Evolutionary conservation across 2,797 vertebrate genomes (phyloP), one percentile per base, ranked within the genome.

Genomic region (Falco cherrug): DNA sequence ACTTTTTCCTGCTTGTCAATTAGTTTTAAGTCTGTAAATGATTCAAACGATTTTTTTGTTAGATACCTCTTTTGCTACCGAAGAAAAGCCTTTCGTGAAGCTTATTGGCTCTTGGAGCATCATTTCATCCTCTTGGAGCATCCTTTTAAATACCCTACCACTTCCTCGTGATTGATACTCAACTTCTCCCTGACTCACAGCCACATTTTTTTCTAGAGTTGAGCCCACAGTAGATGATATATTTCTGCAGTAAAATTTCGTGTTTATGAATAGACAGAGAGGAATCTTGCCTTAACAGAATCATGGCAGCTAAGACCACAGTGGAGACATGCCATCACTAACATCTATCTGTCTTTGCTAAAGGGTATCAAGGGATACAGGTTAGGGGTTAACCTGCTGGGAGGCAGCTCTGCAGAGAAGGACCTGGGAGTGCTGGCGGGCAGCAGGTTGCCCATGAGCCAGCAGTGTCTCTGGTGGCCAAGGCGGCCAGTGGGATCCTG

Each of bases 21-120:
- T 64, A 61, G 20, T 78, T 93, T 50, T 86, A 81, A 69, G 35
- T 78, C 29, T 28, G 7, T 65, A 2, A 33, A 15, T 29, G 7
- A 64, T 29, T 84, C 20, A 63, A 64, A 33, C n/a, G 68, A 86
- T 15, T 84, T 90, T 90, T 91, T 81, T 18, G 19, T 64, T 91
- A 47, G 59, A 28, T 59, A 22, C 0, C 4, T 67, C 14, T 61
- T 61, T 70, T 69, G 29, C n/a, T 84, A 51, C 45, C 9, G 31
- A 60, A 75, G 57, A 78, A 64, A 64, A 82, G 22, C 9, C 26
- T 71, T 80, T 65, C 8, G 16, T 25, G 11, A 79, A 73, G 13
- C 11, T 54, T 65, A 86, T 77, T 84, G 16, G 19, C 18, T 59
- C 82, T 84, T 64, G 16, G 22, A 80, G 28, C 2, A 1, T n/a